Percentiles rank a stretch among this genome's conserved stretches.
These are phyloP conservation scores for Aptenodytes patagonicus DNA, from an alignment of 2,113 vertebrate genomes.

Conservation along the genomic window DNA sequence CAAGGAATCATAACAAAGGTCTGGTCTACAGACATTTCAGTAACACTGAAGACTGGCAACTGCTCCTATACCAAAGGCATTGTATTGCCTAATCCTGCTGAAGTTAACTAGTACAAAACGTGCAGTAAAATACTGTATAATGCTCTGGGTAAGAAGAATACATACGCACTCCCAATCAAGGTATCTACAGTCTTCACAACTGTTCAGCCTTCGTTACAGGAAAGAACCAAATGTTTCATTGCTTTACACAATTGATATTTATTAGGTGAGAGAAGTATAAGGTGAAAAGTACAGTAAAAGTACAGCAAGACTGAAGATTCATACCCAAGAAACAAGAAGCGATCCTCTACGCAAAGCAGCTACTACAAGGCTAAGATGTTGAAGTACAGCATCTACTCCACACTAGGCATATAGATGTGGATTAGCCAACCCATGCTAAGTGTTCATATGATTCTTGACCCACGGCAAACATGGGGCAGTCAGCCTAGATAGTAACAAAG, in stretches of 20 bases:
- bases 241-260: background rate
- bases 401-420: no score
- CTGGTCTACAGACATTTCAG: background rate
- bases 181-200: background rate
- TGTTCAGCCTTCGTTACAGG: no score
- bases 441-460: background rate
- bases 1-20: background rate
- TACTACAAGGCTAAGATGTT: background rate
- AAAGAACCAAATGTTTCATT: background rate
- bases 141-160: background rate
- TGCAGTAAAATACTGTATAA: background rate
- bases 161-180: background rate
- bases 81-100: background rate
- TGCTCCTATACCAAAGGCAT: background rate
- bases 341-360: background rate
- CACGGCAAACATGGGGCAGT: background rate
- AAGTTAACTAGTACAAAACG: background rate
- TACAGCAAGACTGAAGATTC: background rate
- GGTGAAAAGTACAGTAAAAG: background rate
- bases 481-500: background rate
- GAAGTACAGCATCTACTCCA: background rate
- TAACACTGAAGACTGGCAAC: background rate
- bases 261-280: background rate
- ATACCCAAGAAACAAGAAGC: background rate
- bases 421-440: background rate